Base-by-base conservation (phyloP, 2,113 vertebrate species). In the Thunnus maccoyii region DNA sequence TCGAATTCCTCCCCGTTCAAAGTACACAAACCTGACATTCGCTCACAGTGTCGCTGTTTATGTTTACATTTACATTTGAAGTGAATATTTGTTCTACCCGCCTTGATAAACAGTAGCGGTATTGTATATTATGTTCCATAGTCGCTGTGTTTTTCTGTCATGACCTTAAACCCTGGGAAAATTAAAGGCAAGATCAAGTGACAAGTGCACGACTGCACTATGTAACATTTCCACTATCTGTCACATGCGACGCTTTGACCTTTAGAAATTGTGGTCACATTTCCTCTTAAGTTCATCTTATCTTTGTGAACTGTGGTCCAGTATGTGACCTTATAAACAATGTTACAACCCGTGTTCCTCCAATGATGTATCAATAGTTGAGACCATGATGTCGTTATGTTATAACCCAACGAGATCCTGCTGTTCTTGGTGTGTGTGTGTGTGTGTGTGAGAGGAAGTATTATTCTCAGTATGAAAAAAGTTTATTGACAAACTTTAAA, bases 101-200 rank as follows among this genome's bases (percentile, higher is more conserved):
- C 1, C 57, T 47, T 44, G 20, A 83, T 89, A 88, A 91, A 90
- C 88, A 91, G 62, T 4, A 67, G 61, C 69, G 2, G 25, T 17
- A 30, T 72, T 89, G 86, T 87, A 84, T 89, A 87, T 90, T 83
- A 76, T 88, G 60, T 75, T 72, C 52, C 79, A 18, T 51, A 79
- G 73, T 58, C 66, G 8, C 32, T 36, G 55, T 83, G 75, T 86
- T 84, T 87, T 83, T 56, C 62, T 72, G 75, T 60, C 58, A n/a
- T 61, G 86, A 91, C 78, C 86, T 65, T 36, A 63, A 82, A 67
- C 1, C 60, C 8, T 81, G 76, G 77, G 76, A 86, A 87, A 88
- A 85, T 63, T 66, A 67, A 61, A 72, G 76, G 62, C 9, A 30
- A 47, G 73, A 56, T 77, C 41, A 18, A 71, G 65, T 56, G 61